Evolutionary conservation across 2,797 vertebrate species (phyloP), one percentile per base, ranked within the genome.

Genomic region (Enteromius fasciolatus): DNA sequence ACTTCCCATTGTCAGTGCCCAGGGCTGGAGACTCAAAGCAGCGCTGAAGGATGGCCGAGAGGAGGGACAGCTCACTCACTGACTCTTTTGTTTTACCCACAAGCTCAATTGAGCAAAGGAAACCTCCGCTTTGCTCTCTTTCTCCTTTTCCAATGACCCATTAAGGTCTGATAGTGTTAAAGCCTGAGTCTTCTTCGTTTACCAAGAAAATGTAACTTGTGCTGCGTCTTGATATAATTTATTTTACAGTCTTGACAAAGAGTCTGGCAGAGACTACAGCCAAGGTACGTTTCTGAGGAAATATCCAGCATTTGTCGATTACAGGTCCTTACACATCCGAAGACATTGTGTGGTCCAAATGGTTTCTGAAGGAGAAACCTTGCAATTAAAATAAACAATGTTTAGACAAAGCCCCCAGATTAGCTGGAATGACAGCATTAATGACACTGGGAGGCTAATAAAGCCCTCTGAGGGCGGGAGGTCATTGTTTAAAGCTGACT

Each of bases 1-100:
- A 89, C 92, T 93, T 94, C 92, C 92, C 87, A 94, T 93, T 94
- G 93, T 94, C 90, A 88, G 85, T 84, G 88, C 87, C 89, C 90
- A 92, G 90, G 90, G 86, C 88, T 9, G 75, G 80, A 87, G 87
- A 88, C 68, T 93, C 91, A 78, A 67, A 89, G 66, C 81, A 80
- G 63, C 14, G 82, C 39, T 87, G 86, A 79, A 78, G 79, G 85
- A 86, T 86, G 83, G 79, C 46, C 25, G 9, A 75, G 54, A 85
- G 84, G 77, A 69, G 88, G 91, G 86, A 70, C 59, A 64, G 73
- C 89, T 91, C 93, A 92, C 92, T 94, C 88, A 91, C 89, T 87
- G 88, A 75, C 80, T 89, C 91, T 84, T 94, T 94, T 94, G 91
- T 94, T 92, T 92, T 90, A 87, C 85, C 74, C 89, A 80, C 78